These are phyloP conservation scores for Brachyhypopomus gauderio DNA, from an alignment of 2,113 vertebrate genomes.

Conservation along the genomic window DNA sequence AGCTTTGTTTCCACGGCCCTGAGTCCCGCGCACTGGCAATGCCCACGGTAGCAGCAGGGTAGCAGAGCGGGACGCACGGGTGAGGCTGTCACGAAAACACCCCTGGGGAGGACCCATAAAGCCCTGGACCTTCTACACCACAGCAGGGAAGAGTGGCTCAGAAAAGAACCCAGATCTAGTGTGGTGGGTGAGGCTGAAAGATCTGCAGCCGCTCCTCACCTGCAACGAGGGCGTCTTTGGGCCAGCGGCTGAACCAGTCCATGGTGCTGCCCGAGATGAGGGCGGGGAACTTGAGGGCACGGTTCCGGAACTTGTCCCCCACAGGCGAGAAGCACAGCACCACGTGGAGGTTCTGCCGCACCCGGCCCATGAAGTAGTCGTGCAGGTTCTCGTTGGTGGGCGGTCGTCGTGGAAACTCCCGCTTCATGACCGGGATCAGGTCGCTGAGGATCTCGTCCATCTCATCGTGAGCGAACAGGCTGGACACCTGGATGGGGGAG, in stretches of 20 bases:
- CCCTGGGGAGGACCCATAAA: no score
- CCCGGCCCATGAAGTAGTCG: slow-evolving; percentile 90
- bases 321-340: slow-evolving; percentile 95
- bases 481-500: slow-evolving; percentile 82
- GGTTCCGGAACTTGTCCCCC: slow-evolving; percentile 90
- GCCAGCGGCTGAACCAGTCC: slow-evolving; percentile 97
- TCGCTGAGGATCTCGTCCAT: slow-evolving; percentile 87
- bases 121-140: no score
- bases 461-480: slow-evolving; percentile 90
- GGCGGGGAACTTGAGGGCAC: slow-evolving; percentile 91
- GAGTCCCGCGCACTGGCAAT: no score
- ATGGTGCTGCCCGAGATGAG: slow-evolving; percentile 94
- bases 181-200: not conserved
- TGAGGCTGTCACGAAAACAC: no score
- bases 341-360: slow-evolving; percentile 85
- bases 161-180: not conserved
- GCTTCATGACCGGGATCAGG: slow-evolving; percentile 82
- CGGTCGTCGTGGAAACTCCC: slow-evolving; percentile 81
- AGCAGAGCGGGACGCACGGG: no score
- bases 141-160: no score
- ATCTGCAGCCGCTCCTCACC: slow-evolving; percentile 66
- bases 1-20: no score
- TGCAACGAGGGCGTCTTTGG: slow-evolving; percentile 90
- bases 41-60: no score
- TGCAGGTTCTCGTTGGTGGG: slow-evolving; percentile 83